phyloP scores from a whole-genome alignment of 2,888 invertebrate genomes.

The Tipula lateralis region DNA sequence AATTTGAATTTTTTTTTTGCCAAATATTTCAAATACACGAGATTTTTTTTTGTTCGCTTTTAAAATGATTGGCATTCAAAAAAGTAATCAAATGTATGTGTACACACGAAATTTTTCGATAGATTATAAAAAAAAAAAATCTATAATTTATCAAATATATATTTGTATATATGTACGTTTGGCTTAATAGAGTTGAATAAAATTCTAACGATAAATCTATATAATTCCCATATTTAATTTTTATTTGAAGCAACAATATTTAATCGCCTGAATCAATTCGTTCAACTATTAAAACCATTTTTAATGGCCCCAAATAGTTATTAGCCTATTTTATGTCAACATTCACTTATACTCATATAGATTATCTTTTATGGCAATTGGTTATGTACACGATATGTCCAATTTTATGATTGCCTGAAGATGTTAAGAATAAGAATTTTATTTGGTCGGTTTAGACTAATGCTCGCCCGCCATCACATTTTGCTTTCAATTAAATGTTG shows the following conservation, averaged over 20 bases:
- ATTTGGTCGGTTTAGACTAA: not conserved
- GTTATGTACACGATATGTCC: not conserved
- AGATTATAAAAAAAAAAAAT: not conserved
- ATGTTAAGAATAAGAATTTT: not conserved
- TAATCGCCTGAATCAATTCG: slow-evolving; percentile 4
- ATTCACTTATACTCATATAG: not conserved
- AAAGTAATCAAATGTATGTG: not conserved
- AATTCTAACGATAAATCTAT: not conserved
- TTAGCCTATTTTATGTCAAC: not conserved
- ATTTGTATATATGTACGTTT: too few species aligned
- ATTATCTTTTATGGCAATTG: not conserved
- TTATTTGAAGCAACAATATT: not conserved
- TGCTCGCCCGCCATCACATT: not conserved
- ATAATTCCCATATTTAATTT: not conserved
- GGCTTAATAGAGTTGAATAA: not conserved
- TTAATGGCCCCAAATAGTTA: not conserved
- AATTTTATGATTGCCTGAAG: not conserved
- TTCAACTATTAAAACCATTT: not conserved
- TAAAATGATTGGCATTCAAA: not conserved
- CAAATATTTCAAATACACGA: not conserved
- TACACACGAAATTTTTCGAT: not conserved
- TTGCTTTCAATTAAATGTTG: not conserved
- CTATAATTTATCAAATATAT: not conserved
- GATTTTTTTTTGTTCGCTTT: not conserved
- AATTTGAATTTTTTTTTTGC: not conserved